Percentiles rank a stretch among this genome's conserved stretches.
Conservation (phyloP, 2,797 vertebrate genomes). For the Acridotheres tristis region DNA sequence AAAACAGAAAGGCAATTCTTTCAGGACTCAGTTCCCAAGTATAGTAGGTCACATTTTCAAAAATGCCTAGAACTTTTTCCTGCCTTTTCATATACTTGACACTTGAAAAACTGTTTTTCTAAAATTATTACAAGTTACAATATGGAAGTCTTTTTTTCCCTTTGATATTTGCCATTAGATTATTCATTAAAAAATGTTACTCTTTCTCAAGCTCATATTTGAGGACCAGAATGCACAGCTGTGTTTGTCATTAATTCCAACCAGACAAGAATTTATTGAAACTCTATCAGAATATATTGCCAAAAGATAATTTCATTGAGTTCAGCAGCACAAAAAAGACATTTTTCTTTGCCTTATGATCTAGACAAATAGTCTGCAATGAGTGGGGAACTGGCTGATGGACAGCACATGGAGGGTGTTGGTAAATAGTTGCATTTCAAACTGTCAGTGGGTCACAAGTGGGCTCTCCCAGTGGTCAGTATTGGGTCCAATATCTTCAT, state of each 20-base stretch:
- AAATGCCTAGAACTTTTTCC: background rate
- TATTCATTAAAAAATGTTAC: background rate
- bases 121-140: background rate
- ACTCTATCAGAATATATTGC: background rate
- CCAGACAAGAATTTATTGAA: background rate
- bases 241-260: background rate
- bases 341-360: background rate
- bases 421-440: background rate
- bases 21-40: background rate
- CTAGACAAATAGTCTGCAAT: background rate
- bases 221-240: background rate
- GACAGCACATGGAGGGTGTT: background rate
- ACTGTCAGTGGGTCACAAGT: rapidly evolving
- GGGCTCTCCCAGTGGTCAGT: background rate
- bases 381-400: background rate
- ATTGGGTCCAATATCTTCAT: background rate
- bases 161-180: background rate
- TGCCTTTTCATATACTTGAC: background rate
- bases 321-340: background rate
- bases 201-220: background rate
- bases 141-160: background rate
- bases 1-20: background rate
- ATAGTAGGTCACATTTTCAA: background rate
- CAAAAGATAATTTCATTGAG: background rate
- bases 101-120: background rate